Percentiles rank a stretch among this genome's conserved stretches.
Evolutionary conservation across 2,797 vertebrate species (phyloP).

Genomic region (Capromys pilorides): DNA sequence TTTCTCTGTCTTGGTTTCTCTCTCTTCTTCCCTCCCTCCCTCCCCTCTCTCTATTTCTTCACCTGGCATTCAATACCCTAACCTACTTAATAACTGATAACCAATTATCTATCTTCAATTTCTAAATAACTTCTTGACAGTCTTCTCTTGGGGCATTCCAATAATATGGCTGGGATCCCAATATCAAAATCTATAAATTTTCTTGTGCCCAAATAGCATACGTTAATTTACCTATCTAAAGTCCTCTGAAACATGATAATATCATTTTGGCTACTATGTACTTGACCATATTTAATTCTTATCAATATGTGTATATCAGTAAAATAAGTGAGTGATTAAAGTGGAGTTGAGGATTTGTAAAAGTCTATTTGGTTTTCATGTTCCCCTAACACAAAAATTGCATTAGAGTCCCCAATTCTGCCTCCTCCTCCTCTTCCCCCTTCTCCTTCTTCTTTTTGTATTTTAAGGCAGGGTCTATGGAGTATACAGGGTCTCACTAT

Average conservation of each 20-base stretch:
- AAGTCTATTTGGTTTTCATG: background rate
- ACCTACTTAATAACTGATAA: background rate
- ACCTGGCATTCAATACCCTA: background rate
- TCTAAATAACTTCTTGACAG: background rate
- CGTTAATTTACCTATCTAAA: background rate
- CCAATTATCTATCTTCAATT: background rate
- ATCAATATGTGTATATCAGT: background rate
- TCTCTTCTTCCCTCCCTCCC: too few relatives aligned
- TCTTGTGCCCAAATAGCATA: background rate
- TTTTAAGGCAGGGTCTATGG: too few relatives aligned
- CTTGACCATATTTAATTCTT: background rate
- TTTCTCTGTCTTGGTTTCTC: too few relatives aligned
- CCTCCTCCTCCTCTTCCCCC: background rate
- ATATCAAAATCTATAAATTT: background rate
- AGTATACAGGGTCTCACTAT: too few relatives aligned
- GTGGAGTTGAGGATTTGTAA: background rate
- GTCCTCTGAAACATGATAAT: background rate
- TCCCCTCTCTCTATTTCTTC: background rate
- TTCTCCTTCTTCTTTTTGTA: too few relatives aligned
- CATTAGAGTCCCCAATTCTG: background rate
- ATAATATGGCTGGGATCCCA: background rate
- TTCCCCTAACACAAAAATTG: background rate
- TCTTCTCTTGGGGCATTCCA: background rate
- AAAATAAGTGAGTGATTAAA: background rate
- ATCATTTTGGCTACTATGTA: background rate